These are phyloP conservation scores for Dasypolia templi DNA, from an alignment of 2,888 invertebrate species.

Conservation along the genomic window DNA sequence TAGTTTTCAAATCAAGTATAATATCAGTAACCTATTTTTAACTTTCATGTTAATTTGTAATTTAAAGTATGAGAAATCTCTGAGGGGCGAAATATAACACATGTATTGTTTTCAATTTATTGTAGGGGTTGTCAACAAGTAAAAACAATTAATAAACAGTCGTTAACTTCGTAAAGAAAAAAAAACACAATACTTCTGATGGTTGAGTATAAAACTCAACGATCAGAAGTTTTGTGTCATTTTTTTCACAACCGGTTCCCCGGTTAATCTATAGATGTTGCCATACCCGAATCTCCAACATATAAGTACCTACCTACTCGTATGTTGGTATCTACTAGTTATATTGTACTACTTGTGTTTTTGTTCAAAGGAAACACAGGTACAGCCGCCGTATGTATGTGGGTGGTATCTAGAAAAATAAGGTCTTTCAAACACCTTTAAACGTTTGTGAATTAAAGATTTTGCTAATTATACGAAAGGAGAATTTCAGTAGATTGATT, in stretches of 20 bases:
- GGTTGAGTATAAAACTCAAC: too few relatives aligned
- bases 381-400: neutral
- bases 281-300: too few relatives aligned
- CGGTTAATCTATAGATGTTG: neutral
- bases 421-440: slow-evolving; percentile 5
- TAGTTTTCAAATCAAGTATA: neutral
- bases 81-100: neutral
- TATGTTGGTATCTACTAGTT: too few relatives aligned
- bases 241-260: neutral
- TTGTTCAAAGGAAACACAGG: neutral
- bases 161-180: too few relatives aligned
- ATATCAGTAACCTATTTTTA: neutral
- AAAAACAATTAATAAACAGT: neutral
- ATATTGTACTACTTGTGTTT: neutral
- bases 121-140: neutral
- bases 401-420: slow-evolving; percentile 1
- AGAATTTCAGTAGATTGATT: neutral
- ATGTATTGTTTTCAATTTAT: neutral
- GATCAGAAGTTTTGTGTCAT: too few relatives aligned
- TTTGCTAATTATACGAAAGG: neutral
- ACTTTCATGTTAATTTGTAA: neutral
- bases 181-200: too few relatives aligned
- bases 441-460: neutral
- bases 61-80: neutral
- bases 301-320: too few relatives aligned